A percentile compares a stretch with the other conserved stretches of the same genome.
Evolutionary conservation across 2,888 invertebrate genomes (phyloP).

Genomic region (Tyria jacobaeae): DNA sequence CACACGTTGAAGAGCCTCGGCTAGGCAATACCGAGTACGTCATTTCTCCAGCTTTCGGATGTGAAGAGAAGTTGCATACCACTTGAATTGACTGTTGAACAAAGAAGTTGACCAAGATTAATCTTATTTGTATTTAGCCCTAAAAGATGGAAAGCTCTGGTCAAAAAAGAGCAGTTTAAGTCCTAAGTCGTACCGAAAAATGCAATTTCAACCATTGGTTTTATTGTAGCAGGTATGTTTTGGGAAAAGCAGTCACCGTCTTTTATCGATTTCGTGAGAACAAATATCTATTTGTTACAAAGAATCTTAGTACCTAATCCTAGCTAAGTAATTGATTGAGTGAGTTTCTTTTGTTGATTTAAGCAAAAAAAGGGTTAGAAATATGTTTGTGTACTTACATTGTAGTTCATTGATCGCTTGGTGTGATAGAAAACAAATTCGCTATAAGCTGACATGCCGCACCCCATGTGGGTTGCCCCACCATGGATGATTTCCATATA

Average conservation of each 20-base stretch:
- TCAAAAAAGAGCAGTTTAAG: no score
- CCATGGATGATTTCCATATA: conserved; percentile 63
- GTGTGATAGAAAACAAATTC: conserved; percentile 57
- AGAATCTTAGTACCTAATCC: no score
- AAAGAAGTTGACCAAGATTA: background rate
- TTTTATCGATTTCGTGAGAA: no score
- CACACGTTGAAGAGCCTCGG: conserved; percentile 49
- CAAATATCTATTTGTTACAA: no score
- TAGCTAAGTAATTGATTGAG: no score
- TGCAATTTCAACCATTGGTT: no score
- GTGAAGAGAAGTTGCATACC: conserved; percentile 71
- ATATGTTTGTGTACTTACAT: conserved; percentile 55
- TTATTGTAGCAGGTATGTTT: no score
- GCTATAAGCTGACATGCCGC: conserved; percentile 68
- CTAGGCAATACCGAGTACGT: conserved; percentile 51
- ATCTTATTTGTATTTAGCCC: background rate
- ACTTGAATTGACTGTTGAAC: conserved; percentile 58
- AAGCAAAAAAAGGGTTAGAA: background rate
- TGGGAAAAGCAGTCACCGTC: no score
- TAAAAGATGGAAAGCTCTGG: no score
- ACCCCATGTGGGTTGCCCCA: conserved; percentile 70
- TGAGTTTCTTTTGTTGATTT: no score
- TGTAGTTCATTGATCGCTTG: conserved; percentile 47
- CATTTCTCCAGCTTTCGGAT: conserved; percentile 38
- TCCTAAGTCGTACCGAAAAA: no score